A percentile compares a stretch with the other conserved stretches of the same genome.
Evolutionary conservation across 2,888 invertebrate genomes (phyloP).

Genomic region (Plagiodera versicolora): DNA sequence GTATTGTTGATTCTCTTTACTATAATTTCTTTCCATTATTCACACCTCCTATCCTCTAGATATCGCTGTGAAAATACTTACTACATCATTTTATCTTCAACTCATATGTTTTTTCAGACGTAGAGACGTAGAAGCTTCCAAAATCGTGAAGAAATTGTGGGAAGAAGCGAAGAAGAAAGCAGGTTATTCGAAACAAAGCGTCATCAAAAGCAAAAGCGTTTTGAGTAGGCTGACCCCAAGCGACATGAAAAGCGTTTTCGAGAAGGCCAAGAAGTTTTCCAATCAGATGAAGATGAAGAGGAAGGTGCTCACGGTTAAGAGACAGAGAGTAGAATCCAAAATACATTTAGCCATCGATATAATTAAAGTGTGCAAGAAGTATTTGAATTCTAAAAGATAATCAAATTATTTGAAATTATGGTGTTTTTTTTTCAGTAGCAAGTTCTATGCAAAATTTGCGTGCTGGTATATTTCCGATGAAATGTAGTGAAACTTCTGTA

Average conservation of each 20-base stretch:
- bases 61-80: no score
- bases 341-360: constrained; percentile 26
- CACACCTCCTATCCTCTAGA: no score
- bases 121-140: constrained; percentile 23
- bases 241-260: constrained; percentile 25
- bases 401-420: no score
- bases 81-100: no score
- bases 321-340: constrained; percentile 20
- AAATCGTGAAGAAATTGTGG: constrained; percentile 23
- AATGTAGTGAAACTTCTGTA: no score
- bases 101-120: background rate
- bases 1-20: no score
- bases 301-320: constrained; percentile 17
- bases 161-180: constrained; percentile 21
- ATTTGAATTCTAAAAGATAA: constrained; percentile 4
- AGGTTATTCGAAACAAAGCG: constrained; percentile 2
- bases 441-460: no score
- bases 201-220: background rate
- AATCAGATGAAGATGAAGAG: constrained; percentile 22
- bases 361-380: constrained; percentile 25
- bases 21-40: no score
- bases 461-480: no score
- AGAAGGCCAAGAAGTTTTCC: constrained; percentile 23
- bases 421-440: no score
- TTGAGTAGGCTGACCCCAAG: constrained; percentile 9